Conservation (phyloP, 2,113 vertebrate species). For the Cephalopholis sonnerati region DNA sequence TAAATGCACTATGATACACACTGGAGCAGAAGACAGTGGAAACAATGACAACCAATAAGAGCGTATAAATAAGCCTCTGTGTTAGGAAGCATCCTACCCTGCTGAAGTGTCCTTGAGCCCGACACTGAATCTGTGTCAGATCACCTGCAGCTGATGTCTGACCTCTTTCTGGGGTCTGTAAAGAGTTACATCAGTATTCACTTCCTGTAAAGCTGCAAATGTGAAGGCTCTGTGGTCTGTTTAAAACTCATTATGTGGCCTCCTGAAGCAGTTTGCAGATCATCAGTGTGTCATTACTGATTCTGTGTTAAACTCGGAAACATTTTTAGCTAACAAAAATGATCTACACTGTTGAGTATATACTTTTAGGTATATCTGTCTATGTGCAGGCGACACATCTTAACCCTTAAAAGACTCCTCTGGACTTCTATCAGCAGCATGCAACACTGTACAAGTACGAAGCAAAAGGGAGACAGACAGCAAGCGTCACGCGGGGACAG, state of each 20-base stretch:
- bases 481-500: background rate
- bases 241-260: background rate
- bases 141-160: background rate
- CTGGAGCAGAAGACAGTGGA: background rate
- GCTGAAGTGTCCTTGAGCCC: background rate
- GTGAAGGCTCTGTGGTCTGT: background rate
- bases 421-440: constrained; percentile 26
- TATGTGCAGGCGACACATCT: background rate
- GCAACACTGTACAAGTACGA: constrained; percentile 44
- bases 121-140: background rate
- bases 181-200: background rate
- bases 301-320: background rate
- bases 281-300: background rate
- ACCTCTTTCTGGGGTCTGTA: background rate
- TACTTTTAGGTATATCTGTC: background rate
- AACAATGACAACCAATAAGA: constrained; percentile 2
- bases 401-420: background rate
- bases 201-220: background rate
- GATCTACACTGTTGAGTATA: background rate
- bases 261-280: background rate
- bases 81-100: background rate
- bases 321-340: too few species aligned
- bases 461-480: background rate
- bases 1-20: background rate
- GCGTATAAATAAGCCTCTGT: constrained; percentile 6